Percentiles rank a stretch among this genome's conserved stretches.
Evolutionary conservation across 2,113 vertebrate genomes (phyloP).

Genomic region (Callithrix jacchus): DNA sequence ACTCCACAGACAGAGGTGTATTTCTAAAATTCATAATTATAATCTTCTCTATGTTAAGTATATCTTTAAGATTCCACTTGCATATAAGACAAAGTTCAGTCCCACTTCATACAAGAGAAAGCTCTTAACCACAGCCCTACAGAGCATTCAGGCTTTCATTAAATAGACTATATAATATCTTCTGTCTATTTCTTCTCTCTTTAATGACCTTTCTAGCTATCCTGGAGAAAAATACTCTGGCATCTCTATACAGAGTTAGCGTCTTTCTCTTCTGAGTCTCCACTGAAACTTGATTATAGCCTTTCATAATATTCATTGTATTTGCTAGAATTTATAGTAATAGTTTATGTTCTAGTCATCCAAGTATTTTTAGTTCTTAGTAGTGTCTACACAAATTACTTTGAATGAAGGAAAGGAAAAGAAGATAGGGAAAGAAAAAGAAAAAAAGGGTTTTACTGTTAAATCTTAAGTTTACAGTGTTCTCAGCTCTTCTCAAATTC

Average conservation of each 20-base stretch:
- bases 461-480: not conserved
- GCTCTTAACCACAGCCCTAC: not conserved
- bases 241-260: not conserved
- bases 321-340: not conserved
- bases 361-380: not conserved
- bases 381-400: not conserved
- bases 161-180: not conserved
- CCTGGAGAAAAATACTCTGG: not conserved
- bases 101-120: not conserved
- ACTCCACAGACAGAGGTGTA: not conserved
- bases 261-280: not conserved
- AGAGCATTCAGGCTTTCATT: not conserved
- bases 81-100: not conserved
- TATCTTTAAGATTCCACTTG: not conserved
- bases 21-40: conserved; percentile 28
- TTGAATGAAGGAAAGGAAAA: not conserved
- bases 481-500: not conserved
- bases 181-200: not conserved
- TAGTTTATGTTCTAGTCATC: not conserved
- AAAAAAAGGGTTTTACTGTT: not conserved
- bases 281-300: not conserved
- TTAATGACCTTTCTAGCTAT: not conserved
- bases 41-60: not conserved
- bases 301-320: not conserved
- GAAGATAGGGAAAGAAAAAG: not conserved